phyloP scores from a whole-genome alignment of 2,113 vertebrate genomes.

The Ameiurus melas region DNA sequence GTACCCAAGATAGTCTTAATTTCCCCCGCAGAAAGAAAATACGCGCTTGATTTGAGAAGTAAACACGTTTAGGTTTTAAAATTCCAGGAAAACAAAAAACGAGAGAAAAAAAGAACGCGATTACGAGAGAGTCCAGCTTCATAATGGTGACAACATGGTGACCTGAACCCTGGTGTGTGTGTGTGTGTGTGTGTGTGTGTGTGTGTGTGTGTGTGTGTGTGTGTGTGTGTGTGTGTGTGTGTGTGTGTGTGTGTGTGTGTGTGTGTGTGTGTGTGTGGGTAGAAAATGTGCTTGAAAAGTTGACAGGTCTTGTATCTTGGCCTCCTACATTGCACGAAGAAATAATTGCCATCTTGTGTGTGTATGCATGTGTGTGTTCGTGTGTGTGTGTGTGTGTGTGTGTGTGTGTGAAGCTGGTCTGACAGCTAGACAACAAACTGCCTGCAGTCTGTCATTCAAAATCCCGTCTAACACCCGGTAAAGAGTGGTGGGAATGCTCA shows the following conservation, averaged over 20 bases:
- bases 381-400: slow-evolving; percentile 39
- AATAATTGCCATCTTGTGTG: slow-evolving; percentile 54
- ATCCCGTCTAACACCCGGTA: slow-evolving; percentile 42
- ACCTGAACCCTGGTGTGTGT: not conserved
- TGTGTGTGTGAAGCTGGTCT: slow-evolving; percentile 31
- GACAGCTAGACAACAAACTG: slow-evolving; percentile 60
- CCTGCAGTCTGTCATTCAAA: slow-evolving; percentile 61
- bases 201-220: not conserved
- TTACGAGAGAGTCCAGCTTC: slow-evolving; percentile 4
- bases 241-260: not conserved
- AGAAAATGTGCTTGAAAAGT: slow-evolving; percentile 44
- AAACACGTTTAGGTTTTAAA: not conserved
- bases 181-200: not conserved
- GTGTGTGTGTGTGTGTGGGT: not conserved
- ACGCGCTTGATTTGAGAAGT: not conserved
- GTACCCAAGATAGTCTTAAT: not conserved
- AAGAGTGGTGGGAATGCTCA: not conserved
- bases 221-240: not conserved
- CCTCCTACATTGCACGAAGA: slow-evolving; percentile 52
- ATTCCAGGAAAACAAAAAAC: not conserved
- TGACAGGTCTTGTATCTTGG: slow-evolving; percentile 52
- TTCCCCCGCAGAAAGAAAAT: not conserved
- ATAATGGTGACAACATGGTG: slow-evolving; percentile 11
- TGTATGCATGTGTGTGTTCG: slow-evolving; percentile 39
- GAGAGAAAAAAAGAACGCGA: not conserved